Percentiles rank a stretch among this genome's conserved stretches.
phyloP scores from a whole-genome alignment of 2,113 vertebrate species.

The Dolichallabes microphthalmus region DNA sequence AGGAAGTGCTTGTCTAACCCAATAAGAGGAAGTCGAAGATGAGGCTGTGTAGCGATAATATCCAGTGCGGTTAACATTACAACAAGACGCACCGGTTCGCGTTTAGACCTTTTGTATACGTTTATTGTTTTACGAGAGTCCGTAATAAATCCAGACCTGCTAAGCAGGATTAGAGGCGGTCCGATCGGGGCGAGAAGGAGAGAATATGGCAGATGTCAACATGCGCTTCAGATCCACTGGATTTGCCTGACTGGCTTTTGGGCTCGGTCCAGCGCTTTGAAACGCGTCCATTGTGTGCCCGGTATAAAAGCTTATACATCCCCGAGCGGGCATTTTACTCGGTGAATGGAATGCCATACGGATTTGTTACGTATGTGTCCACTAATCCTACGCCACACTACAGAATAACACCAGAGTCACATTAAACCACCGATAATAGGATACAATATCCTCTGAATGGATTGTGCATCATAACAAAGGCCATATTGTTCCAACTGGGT shows the following conservation, averaged over 20 bases:
- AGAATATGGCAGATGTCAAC: slow-evolving; percentile 64
- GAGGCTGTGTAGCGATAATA: slow-evolving; percentile 53
- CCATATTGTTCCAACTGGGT: not conserved
- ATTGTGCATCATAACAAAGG: not conserved
- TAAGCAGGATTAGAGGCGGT: slow-evolving; percentile 60
- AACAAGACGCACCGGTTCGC: too few species aligned
- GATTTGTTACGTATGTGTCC: not conserved
- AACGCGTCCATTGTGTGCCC: slow-evolving; percentile 55
- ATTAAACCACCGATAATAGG: not conserved
- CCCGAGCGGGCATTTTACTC: not conserved
- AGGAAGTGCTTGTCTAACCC: slow-evolving; percentile 60
- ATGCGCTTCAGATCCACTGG: slow-evolving; percentile 63
- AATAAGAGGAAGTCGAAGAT: slow-evolving; percentile 58
- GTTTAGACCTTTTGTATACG: not conserved
- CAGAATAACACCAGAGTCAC: not conserved
- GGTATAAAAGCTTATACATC: slow-evolving; percentile 19
- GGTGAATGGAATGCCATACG: not conserved
- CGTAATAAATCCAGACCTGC: slow-evolving; percentile 50
- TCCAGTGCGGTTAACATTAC: slow-evolving; percentile 49
- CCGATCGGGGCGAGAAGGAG: slow-evolving; percentile 56
- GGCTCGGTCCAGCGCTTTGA: slow-evolving; percentile 60
- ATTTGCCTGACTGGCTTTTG: slow-evolving; percentile 58
- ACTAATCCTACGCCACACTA: slow-evolving; percentile 2
- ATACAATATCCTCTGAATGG: not conserved
- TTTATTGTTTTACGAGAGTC: not conserved